Base-by-base conservation (phyloP, 2,113 vertebrate species). In the Eptesicus fuscus region DNA sequence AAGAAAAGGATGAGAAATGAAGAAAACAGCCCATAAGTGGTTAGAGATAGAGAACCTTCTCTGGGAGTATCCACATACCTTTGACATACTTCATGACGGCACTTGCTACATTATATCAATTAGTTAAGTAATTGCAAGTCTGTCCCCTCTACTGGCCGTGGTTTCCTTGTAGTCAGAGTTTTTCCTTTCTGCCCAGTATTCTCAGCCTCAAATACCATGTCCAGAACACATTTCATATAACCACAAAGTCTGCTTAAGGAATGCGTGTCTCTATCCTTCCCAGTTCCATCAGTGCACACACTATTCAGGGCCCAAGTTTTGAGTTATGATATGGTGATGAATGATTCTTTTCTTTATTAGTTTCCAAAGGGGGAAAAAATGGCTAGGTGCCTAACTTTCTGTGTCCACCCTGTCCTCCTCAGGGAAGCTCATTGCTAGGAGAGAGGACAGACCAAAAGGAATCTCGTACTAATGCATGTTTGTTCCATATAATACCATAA, bases 401-500 rank as follows among this genome's bases (percentile, higher is more conserved):
- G 35, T 40, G 44, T 74, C 53, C 13, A 44, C 22, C 32, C 10
- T 32, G 56, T 25, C 56, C 56, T 59, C 56, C 10, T 28, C 59
- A 61, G 59, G 59, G 25, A 28, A 61, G 59, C 59, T 61, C 25
- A 61, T 12, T 28, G 59, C 28, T 61, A 28, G 59, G 23, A 28
- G 69, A 51, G 25, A 90, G 23, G 59, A 25, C 22, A 49, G 14
- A 92, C 30, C 5, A 4, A n/a, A 61, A 80, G 77, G 51, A 80
- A 93, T 51, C 70, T 53, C 61, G 80, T 61, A 25, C 49, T 13
- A 22, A 4, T 49, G 67, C 16, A 40, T 2, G 63, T 32, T 42
- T 83, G 47, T 40, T 23, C 30, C 13, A 4, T 3, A 0, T 0
- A 35, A 95, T 0, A 16, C n/a, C 7, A 40, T 35, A 63, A 65